Evolutionary conservation across 2,113 vertebrate genomes (phyloP), one percentile per base, ranked within the genome.

Genomic region (Corythornis madagascariensis): DNA sequence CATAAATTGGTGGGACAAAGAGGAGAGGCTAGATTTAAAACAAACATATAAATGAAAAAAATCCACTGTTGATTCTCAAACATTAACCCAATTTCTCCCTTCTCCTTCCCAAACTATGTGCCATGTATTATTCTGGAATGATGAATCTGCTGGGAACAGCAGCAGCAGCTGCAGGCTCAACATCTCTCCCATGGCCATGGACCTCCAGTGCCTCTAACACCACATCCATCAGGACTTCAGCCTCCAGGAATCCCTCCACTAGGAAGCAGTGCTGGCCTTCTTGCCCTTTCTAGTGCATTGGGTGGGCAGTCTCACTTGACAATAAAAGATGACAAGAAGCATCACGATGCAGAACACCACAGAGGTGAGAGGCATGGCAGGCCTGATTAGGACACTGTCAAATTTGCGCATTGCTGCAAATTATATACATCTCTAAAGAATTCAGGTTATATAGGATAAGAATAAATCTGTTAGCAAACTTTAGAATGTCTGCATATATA

Each of bases 261-360:
- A 5, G 98, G 98, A 66, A 98, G 98, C 96, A 99, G 98, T 24
- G 98, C 99, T 59, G 98, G 99, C 92, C 98, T 99, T 47, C 98
- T 99, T 69, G 98, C 99, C n/a, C 98, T 99, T 47, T 99, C 99
- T 69, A 98, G 98, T 96, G 99, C 98, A 91, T 98, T 99, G 95
- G 98, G 96, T 91, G 96, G 98, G 92, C 98, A 99, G 84, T 98
- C 99, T 91, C 99, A 99, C 97, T 98, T 99, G 97, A 94, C 96
- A 83, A 98, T 98, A 95, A 99, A 99, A 98, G 99, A 99, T 86
- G 99, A 99, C 97, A 99, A 99, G 98, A 99, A 99, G 95, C 98
- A 98, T 93, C 97, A 99, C 2, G 99, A 98, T 92, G 94, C 98
- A 75, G 99, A 99, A 40, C 98, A 99, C 98, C 98, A 99, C 97